Percentiles rank a stretch among this genome's conserved stretches.
phyloP scores from a whole-genome alignment of 1,140 invertebrate genomes.

The Scaptomyza graminum region DNA sequence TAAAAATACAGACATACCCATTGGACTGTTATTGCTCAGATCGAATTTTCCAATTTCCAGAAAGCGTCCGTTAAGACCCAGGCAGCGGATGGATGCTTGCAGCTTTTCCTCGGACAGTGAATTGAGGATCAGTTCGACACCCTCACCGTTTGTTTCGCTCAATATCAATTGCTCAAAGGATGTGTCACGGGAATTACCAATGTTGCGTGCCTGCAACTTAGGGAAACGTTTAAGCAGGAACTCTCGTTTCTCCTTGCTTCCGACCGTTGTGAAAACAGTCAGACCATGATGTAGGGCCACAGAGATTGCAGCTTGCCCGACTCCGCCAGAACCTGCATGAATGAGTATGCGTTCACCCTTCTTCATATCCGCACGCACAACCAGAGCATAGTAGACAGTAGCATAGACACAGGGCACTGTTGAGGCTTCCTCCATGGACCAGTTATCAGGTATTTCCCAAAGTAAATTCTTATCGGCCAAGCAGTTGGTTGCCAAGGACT shows the following conservation, averaged over 20 bases:
- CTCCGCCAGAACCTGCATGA: slow-evolving; percentile 97
- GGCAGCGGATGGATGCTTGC: slow-evolving; percentile 94
- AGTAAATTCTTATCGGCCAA: slow-evolving; percentile 93
- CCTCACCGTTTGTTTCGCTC: slow-evolving; percentile 90
- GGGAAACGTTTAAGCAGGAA: slow-evolving; percentile 95
- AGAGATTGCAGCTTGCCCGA: slow-evolving; percentile 97
- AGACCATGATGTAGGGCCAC: slow-evolving; percentile 94
- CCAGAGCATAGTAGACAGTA: slow-evolving; percentile 95
- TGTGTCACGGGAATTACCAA: slow-evolving; percentile 96
- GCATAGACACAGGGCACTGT: slow-evolving; percentile 97
- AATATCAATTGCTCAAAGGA: slow-evolving; percentile 95
- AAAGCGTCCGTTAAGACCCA: slow-evolving; percentile 95
- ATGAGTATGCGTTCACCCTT: slow-evolving; percentile 95
- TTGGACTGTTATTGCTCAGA: slow-evolving; percentile 93
- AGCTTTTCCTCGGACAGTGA: slow-evolving; percentile 97
- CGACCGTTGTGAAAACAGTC: slow-evolving; percentile 94
- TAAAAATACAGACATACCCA: slow-evolving; percentile 97
- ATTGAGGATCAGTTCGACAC: slow-evolving; percentile 97
- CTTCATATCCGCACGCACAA: slow-evolving; percentile 93
- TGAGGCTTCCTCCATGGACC: slow-evolving; percentile 95
- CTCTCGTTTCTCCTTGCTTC: slow-evolving; percentile 94
- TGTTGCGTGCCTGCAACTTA: slow-evolving; percentile 90
- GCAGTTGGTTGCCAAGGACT: slow-evolving; percentile 95
- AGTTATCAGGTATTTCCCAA: slow-evolving; percentile 94
- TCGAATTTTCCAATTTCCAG: slow-evolving; percentile 99